Evolutionary conservation across 2,888 invertebrate species (phyloP).

Genomic region (Galerucella pusilla): DNA sequence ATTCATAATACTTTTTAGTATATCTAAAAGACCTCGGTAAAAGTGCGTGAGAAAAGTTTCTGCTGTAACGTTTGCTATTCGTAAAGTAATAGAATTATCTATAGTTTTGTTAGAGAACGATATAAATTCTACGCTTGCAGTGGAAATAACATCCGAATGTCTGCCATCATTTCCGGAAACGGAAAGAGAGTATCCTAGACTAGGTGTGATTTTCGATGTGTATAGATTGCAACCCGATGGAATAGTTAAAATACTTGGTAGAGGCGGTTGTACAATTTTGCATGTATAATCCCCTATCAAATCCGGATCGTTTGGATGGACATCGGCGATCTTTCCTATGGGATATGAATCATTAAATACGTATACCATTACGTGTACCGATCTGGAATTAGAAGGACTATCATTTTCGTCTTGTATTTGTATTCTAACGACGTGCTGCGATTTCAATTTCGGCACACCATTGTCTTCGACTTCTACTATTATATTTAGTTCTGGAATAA

Average conservation of each 20-base stretch:
- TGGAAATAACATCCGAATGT: constrained; percentile 87
- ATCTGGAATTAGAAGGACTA: constrained; percentile 86
- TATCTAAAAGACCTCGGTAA: constrained; percentile 79
- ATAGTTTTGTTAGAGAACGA: constrained; percentile 85
- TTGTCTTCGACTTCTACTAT: constrained; percentile 89
- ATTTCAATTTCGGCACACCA: constrained; percentile 84
- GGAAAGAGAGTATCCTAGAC: constrained; percentile 80
- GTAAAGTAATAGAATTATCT: constrained; percentile 83
- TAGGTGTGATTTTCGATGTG: constrained; percentile 77
- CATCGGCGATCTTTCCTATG: constrained; percentile 87
- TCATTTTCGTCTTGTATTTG: constrained; percentile 90
- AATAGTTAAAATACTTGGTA: constrained; percentile 74
- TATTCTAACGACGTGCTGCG: constrained; percentile 81
- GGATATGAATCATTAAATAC: constrained; percentile 82
- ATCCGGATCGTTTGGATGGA: constrained; percentile 93
- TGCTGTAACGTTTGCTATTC: constrained; percentile 79
- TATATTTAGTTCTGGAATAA: constrained; percentile 78
- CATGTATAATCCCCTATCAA: constrained; percentile 90
- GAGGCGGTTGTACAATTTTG: constrained; percentile 76
- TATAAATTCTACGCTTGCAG: constrained; percentile 84
- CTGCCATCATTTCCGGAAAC: constrained; percentile 91
- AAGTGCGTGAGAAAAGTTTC: constrained; percentile 80
- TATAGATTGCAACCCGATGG: constrained; percentile 83
- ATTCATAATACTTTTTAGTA: constrained; percentile 75
- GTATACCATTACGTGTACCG: constrained; percentile 82